Evolutionary conservation across 1,140 invertebrate species (phyloP), one percentile per base, ranked within the genome.

Genomic region (Dendroctonus valens): DNA sequence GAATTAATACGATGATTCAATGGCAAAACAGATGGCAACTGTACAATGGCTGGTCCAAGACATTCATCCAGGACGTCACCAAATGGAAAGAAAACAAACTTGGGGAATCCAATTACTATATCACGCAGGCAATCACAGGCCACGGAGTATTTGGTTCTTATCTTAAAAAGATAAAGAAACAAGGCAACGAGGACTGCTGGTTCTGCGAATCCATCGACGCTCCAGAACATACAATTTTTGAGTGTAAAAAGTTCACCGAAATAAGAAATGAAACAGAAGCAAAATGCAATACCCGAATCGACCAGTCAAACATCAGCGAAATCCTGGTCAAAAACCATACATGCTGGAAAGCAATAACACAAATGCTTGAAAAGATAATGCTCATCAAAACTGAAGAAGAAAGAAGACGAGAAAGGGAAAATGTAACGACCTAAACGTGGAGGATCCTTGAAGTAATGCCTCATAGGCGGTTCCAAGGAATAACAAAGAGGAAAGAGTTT

Each of bases 151-250:
- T 52, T 37, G 11, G 50, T 2, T n/a, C 50, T 14, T 52, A 52
- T 15, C 50, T 52, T 0, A 9, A 12, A 4, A 52, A 37, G 15
- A 52, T 52, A 8, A 15, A 15, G 15, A 52, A 52, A 52, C 50
- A 52, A 15, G 5, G 5, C 11, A 37, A 52, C 5, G 2, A 52
- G 0, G 8, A 8, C n/a, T 52, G 50, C 15, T 52, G 15, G 4
- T 37, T 52, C 11, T 52, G 50, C 26, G 5, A 37, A 12, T 1
- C 7, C 1, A 3, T 8, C 2, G 50, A 52, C 50, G 14, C 9
- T 3, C 50, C 50, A 15, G 50, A 52, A 4, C 50, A 52, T 52
- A 12, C 50, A 52, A 12, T 52, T 8, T 52, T 52, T 15, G 15
- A 12, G 0, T 52, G 50, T 4, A 0, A 15, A 3, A 8, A n/a